phyloP scores from a whole-genome alignment of 2,888 invertebrate genomes.

The Agapetus fuscipes region DNA sequence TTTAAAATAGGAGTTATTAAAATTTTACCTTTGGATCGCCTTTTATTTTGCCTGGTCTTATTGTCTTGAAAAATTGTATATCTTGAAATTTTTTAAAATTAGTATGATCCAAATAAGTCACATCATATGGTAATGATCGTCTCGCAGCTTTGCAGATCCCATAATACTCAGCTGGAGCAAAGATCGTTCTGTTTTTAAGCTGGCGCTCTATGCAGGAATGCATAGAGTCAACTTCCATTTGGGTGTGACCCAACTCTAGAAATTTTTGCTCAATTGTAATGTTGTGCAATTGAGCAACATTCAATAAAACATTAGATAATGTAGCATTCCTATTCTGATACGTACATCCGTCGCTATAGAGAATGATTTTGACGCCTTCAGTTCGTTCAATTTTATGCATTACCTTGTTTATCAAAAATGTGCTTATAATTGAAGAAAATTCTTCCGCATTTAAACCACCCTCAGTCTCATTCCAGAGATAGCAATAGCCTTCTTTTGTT shows the following conservation, averaged over 20 bases:
- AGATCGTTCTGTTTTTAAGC: background rate
- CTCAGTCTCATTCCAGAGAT: conserved; percentile 3
- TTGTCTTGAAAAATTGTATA: conserved; percentile 7
- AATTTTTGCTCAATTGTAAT: conserved; percentile 11
- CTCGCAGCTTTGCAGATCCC: conserved; percentile 15
- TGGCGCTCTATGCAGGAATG: conserved; percentile 2
- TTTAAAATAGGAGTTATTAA: too few species aligned
- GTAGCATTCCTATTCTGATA: conserved; percentile 2
- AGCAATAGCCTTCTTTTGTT: conserved; percentile 4
- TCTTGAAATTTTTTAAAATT: conserved; percentile 14
- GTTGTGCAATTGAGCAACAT: background rate
- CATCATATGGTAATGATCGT: conserved; percentile 15
- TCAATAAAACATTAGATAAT: background rate
- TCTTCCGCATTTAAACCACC: conserved; percentile 4
- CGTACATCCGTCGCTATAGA: conserved; percentile 3
- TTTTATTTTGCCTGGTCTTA: conserved; percentile 14
- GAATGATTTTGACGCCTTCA: conserved; percentile 1
- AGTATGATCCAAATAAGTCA: conserved; percentile 14
- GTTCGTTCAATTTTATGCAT: background rate
- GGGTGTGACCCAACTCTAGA: conserved; percentile 10
- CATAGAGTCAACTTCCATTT: conserved; percentile 10
- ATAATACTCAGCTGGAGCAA: conserved; percentile 17
- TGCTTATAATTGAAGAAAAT: conserved; percentile 1
- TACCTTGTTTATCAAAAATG: conserved; percentile 1
- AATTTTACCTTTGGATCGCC: conserved; percentile 19